Evolutionary conservation across 2,797 vertebrate genomes (phyloP).

Genomic region (Poecile montanus): DNA sequence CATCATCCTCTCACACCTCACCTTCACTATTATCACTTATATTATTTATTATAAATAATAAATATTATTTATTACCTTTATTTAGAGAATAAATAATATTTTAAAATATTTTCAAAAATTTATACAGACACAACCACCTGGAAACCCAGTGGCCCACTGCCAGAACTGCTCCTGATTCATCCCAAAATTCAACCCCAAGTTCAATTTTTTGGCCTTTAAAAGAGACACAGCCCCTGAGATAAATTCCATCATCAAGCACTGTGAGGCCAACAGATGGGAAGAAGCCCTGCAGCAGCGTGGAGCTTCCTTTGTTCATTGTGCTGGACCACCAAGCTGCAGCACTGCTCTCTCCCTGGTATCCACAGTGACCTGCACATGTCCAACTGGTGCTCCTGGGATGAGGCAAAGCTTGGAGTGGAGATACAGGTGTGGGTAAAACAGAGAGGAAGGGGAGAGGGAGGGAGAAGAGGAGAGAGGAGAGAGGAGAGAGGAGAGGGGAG

Average conservation of each 20-base stretch:
- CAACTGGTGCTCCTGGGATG: not conserved
- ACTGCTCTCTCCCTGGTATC: not conserved
- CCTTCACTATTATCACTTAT: not conserved
- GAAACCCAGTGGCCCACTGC: not conserved
- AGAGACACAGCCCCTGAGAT: not conserved
- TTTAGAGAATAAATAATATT: not conserved
- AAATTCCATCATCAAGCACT: not conserved
- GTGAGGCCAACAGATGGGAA: not conserved
- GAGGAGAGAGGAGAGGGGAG: no score
- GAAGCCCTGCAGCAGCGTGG: not conserved
- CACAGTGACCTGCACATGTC: not conserved
- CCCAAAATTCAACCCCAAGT: not conserved
- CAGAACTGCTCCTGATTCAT: not conserved
- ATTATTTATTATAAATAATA: no score
- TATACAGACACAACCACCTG: not conserved
- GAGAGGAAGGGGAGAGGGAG: fast-evolving
- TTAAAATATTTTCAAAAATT: not conserved
- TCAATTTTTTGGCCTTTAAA: not conserved
- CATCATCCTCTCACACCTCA: not conserved
- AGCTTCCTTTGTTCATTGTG: not conserved
- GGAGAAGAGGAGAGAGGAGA: not conserved
- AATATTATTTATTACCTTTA: no score
- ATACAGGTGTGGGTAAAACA: not conserved
- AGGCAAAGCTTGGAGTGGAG: not conserved
- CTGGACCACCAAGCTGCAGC: conserved; percentile 31